These are phyloP conservation scores for Sisor rabdophorus DNA, from an alignment of 2,113 vertebrate genomes.

Conservation along the genomic window DNA sequence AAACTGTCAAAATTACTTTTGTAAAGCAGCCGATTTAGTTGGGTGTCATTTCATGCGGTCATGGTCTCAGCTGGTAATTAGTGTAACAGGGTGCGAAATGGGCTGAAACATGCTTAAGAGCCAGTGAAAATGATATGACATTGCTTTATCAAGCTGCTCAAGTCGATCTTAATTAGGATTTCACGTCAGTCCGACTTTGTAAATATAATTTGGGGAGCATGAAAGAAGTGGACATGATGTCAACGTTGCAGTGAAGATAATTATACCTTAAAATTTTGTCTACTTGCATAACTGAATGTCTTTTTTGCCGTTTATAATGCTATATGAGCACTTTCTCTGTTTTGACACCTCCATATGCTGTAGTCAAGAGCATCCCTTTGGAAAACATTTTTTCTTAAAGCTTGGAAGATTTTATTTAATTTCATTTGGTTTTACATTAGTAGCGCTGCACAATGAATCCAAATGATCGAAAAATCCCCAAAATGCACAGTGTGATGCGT, in stretches of 20 bases:
- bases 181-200: conserved; percentile 50
- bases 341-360: conserved; percentile 28
- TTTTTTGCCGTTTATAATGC: conserved; percentile 6
- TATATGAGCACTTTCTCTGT: conserved; percentile 12
- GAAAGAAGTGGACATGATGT: conserved; percentile 43
- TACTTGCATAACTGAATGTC: conserved; percentile 19
- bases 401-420: not conserved
- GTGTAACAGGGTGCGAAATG: conserved; percentile 79
- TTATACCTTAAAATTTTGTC: conserved; percentile 46
- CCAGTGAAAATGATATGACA: conserved; percentile 75
- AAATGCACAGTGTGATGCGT: no score
- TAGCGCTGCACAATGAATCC: no score
- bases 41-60: conserved; percentile 81
- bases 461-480: no score
- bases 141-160: conserved; percentile 74
- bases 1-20: conserved; percentile 75
- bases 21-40: conserved; percentile 75
- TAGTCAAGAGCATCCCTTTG: not conserved
- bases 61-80: conserved; percentile 83
- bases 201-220: conserved; percentile 38
- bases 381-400: not conserved
- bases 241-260: conserved; percentile 41
- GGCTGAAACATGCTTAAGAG: conserved; percentile 78
- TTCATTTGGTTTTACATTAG: not conserved
- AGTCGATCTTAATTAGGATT: conserved; percentile 78